A percentile compares a stretch with the other conserved stretches of the same genome.
phyloP scores from a whole-genome alignment of 1,140 invertebrate genomes.

The Wiebesia pumilae region DNA sequence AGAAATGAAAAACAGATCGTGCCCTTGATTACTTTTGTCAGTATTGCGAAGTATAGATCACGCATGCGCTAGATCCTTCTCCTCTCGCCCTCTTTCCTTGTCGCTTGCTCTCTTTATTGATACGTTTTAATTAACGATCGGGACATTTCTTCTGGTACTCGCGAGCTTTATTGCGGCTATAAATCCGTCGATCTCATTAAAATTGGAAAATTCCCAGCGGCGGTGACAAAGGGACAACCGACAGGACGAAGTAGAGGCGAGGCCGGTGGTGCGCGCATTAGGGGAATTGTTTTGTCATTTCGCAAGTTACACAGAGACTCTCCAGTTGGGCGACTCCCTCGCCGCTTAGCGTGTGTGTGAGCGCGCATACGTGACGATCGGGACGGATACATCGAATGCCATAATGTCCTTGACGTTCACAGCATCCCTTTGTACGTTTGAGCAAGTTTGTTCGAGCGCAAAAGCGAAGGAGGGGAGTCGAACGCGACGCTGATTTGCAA shows the following conservation, averaged over 20 bases:
- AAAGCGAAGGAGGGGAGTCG: not conserved
- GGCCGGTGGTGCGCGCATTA: slow-evolving; percentile 32
- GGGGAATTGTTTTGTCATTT: slow-evolving; percentile 54
- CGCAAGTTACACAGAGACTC: slow-evolving; percentile 46
- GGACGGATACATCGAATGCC: not conserved
- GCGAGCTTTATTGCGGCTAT: slow-evolving; percentile 48
- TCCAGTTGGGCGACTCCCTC: not conserved
- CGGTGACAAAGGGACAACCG: slow-evolving; percentile 38
- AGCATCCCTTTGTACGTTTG: slow-evolving; percentile 28
- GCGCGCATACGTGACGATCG: not conserved
- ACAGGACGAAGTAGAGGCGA: not conserved
- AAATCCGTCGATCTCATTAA: slow-evolving; percentile 55
- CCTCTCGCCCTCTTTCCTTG: not conserved
- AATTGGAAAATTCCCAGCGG: slow-evolving; percentile 53
- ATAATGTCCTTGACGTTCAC: not conserved
- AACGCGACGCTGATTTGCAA: not conserved
- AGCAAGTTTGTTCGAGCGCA: slow-evolving; percentile 33
- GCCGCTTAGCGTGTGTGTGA: too few relatives aligned
- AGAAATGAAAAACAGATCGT: not conserved
- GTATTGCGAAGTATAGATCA: not conserved
- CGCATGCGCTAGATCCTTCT: not conserved
- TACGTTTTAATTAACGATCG: slow-evolving; percentile 47
- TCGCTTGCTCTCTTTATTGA: not conserved
- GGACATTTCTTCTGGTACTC: not conserved
- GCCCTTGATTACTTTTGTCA: not conserved